Evolutionary conservation across 2,113 vertebrate species (phyloP), one percentile per base, ranked within the genome.

Genomic region (Ramphastos sulfuratus): DNA sequence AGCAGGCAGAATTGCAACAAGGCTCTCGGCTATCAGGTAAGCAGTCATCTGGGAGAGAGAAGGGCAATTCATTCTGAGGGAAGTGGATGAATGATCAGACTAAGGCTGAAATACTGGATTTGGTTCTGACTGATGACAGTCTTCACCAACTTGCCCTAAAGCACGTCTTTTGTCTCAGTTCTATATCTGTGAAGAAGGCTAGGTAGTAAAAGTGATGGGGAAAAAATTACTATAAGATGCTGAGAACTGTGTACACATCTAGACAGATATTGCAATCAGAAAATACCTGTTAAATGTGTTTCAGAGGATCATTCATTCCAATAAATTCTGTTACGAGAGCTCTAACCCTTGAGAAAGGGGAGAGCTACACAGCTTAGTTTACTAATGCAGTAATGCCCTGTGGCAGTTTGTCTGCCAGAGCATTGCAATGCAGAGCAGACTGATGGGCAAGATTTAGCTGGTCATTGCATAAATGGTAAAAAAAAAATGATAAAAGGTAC

Each of bases 351-450:
- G 61, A 31, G 69, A 24, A 24, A 30, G 24, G 25, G 6, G 2
- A 80, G 60, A 59, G 56, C 50, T 78, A n/a, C 37, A 48, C 48
- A 42, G 58, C 27, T n/a, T 4, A 17, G 55, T 31, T 87, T 42
- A 28, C 2, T 5, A 3, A 17, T 1, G 4, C 64, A 82, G 67
- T 0, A 18, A 7, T 2, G 11, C 19, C 55, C 82, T 35, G 76
- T 28, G 50, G 66, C 12, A 27, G 54, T 31, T 33, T 37, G 20
- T 19, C 16, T 80, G 73, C 50, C 56, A 23, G n/a, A 46, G 52
- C 70, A 15, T 3, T 9, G 75, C 79, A 58, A 23, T 2, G n/a
- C 83, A 50, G 42, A 59, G 56, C 25, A 54, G 46, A 2, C 31
- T 31, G 35, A 4, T 52, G 16, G 30, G 35, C 65, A n/a, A 50